These are phyloP conservation scores for Elgaria multicarinata DNA, from an alignment of 2,113 vertebrate species.

Conservation along the genomic window DNA sequence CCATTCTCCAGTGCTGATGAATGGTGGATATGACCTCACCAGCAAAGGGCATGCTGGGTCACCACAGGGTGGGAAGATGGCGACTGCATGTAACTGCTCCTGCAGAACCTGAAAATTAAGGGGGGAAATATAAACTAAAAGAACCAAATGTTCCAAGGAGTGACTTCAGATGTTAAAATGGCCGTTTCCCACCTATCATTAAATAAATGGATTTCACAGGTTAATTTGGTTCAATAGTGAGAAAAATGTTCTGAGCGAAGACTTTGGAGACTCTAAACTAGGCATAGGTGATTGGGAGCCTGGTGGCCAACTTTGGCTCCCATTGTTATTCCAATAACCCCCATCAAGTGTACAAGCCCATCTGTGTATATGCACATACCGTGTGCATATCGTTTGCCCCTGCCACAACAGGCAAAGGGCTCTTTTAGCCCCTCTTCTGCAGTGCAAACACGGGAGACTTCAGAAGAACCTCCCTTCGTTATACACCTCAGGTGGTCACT, in stretches of 20 bases:
- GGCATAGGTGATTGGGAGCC: background rate
- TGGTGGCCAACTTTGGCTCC: background rate
- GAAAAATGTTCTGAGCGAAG: background rate
- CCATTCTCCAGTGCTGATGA: conserved; percentile 43
- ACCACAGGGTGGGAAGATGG: conserved; percentile 50
- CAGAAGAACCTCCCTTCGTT: background rate
- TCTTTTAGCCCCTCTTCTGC: background rate
- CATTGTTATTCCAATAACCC: background rate
- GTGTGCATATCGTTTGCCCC: too few species aligned
- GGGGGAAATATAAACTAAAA: conserved; percentile 46
- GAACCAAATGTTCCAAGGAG: conserved; percentile 16
- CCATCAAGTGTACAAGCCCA: background rate
- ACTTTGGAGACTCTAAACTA: background rate
- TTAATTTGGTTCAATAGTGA: background rate
- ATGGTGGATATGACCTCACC: conserved; percentile 40
- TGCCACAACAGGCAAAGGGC: background rate
- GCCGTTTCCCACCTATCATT: background rate
- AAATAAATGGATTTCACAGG: background rate
- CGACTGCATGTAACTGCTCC: conserved; percentile 19
- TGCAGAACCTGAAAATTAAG: conserved; percentile 58
- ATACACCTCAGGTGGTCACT: background rate
- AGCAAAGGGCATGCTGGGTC: conserved; percentile 55
- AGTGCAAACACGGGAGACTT: background rate
- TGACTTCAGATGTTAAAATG: background rate
- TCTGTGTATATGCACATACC: background rate